phyloP scores from a whole-genome alignment of 2,113 vertebrate genomes.

The Oncorhynchus mykiss region DNA sequence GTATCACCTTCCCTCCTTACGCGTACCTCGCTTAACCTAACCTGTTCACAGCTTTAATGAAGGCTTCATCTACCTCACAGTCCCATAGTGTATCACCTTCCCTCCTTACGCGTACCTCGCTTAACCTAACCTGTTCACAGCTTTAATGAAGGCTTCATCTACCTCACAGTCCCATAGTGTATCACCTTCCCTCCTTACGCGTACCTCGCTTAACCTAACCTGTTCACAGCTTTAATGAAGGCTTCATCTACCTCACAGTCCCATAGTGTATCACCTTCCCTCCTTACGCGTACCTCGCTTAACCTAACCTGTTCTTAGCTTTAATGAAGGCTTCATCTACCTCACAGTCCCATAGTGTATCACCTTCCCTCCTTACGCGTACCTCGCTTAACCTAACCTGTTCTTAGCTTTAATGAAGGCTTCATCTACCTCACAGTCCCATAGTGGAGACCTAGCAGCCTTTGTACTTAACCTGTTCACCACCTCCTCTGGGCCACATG shows the following conservation, averaged over 20 bases:
- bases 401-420: background rate
- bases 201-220: slow-evolving; percentile 15
- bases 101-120: slow-evolving; percentile 11
- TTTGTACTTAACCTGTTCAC: background rate
- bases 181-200: background rate
- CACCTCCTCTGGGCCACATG: background rate
- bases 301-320: background rate
- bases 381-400: slow-evolving; percentile 11
- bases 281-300: slow-evolving; percentile 15
- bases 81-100: background rate
- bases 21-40: slow-evolving; percentile 15
- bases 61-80: no score
- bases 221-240: background rate
- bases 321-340: background rate
- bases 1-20: background rate
- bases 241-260: no score
- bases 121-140: background rate
- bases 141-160: background rate
- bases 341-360: background rate
- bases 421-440: background rate
- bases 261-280: background rate
- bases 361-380: background rate
- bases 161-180: background rate
- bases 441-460: no score
- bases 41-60: background rate